Conservation (phyloP, 2,888 invertebrate species). For the Zonitis immaculata region DNA sequence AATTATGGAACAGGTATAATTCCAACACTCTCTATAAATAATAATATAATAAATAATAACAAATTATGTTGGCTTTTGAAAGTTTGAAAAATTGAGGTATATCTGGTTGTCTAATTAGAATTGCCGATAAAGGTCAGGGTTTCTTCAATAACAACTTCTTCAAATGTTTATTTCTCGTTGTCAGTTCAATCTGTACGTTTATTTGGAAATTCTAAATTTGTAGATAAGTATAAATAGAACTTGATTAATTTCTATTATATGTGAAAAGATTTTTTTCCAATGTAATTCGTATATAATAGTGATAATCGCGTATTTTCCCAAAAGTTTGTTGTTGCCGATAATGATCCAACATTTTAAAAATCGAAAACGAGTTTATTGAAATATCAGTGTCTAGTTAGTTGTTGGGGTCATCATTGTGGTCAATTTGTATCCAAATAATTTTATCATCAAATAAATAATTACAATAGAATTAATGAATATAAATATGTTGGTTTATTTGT, state of each 20-base stretch:
- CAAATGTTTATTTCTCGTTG: conserved; percentile 1
- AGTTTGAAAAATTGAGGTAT: neutral
- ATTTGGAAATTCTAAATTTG: neutral
- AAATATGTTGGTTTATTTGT: conserved; percentile 10
- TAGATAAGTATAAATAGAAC: conserved; percentile 1
- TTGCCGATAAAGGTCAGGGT: conserved; percentile 26
- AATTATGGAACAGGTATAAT: no score
- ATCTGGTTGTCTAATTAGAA: neutral
- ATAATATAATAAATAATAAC: no score
- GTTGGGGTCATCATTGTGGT: conserved; percentile 1
- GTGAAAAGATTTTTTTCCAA: neutral
- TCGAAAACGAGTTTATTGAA: neutral
- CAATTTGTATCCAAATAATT: neutral
- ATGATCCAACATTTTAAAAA: neutral
- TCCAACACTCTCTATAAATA: no score
- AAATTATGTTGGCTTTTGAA: no score
- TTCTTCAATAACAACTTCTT: conserved; percentile 22
- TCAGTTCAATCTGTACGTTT: conserved; percentile 3
- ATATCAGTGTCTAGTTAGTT: neutral
- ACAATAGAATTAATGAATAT: neutral
- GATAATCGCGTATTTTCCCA: conserved; percentile 17
- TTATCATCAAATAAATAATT: neutral
- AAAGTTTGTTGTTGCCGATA: conserved; percentile 7
- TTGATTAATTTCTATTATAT: neutral
- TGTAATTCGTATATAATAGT: neutral